Evolutionary conservation across 2,113 vertebrate genomes (phyloP), one percentile per base, ranked within the genome.

Genomic region (Lamprotornis superbus): DNA sequence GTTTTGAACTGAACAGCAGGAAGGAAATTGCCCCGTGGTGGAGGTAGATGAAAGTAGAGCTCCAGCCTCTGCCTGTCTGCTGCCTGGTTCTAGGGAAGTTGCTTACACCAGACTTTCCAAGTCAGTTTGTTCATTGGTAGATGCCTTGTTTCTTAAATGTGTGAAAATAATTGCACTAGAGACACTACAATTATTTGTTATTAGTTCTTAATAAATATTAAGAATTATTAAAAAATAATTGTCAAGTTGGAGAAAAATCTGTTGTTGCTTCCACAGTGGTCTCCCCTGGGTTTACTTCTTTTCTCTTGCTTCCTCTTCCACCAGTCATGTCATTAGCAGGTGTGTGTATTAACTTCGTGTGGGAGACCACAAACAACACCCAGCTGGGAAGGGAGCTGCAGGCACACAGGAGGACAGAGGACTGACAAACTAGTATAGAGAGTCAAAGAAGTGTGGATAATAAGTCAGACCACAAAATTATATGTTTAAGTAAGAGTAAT

Each of bases 231-330:
- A 33, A 20, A 59, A 60, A 55, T 50, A 5, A 37, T 21, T 30
- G 10, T 71, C 28, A 75, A 27, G 15, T 24, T 68, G 21, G 12
- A 75, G 78, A 19, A 70, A 71, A 82, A 75, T 50, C 15, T 23
- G 5, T 33, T 64, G 12, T 35, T 0, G 0, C 25, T 84, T 90
- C 52, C 61, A 42, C 14, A n/a, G 20, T 59, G 20, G 18, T 63
- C 65, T 87, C 23, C 16, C 33, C 47, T 59, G 33, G 0, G 0
- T 71, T 50, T 85, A 21, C 17, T 71, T 50, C 19, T 67, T 28
- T 71, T 82, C 39, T 79, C 46, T 50, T 39, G 40, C 15, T 64
- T 92, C 49, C 55, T 56, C 28, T 27, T 92, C 37, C 59, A 35
- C 52, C 16, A 27, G 16, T 88, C 40, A 30, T 17, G 15, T 52